These are phyloP conservation scores for Huso huso DNA, from an alignment of 2,797 vertebrate species.

Conservation along the genomic window DNA sequence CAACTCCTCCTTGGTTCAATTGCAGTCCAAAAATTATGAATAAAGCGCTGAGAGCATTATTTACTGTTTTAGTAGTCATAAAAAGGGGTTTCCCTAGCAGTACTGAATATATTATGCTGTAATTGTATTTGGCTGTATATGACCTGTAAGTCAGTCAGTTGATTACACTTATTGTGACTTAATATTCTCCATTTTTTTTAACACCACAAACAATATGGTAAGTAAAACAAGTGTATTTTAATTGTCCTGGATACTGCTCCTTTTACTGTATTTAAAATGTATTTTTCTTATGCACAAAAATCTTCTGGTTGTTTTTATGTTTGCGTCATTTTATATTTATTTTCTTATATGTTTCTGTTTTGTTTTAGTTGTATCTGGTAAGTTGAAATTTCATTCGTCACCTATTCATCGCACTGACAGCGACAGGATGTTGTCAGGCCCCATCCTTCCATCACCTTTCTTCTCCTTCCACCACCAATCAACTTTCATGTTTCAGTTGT, in stretches of 20 bases:
- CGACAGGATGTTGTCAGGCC: conserved; percentile 83
- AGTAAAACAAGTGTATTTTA: too few species aligned
- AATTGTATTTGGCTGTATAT: neutral
- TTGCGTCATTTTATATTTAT: conserved; percentile 59
- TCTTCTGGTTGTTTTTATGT: conserved; percentile 33
- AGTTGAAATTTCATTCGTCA: conserved; percentile 98
- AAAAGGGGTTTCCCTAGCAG: neutral
- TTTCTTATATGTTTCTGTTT: conserved; percentile 77
- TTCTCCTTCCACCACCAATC: conserved; percentile 85
- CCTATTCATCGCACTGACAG: conserved; percentile 86
- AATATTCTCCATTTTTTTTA: too few species aligned
- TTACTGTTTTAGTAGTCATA: too few species aligned
- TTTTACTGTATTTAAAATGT: neutral
- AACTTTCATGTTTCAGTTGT: conserved; percentile 84
- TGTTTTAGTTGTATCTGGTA: conserved; percentile 98
- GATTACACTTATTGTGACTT: too few species aligned
- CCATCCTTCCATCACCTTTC: conserved; percentile 81
- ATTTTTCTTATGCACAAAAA: neutral
- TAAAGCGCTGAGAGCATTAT: too few species aligned
- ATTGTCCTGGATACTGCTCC: too few species aligned
- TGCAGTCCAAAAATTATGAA: too few species aligned
- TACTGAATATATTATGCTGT: conserved; percentile 1
- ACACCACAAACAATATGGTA: too few species aligned
- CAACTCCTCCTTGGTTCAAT: too few species aligned
- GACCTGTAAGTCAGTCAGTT: too few species aligned